Evolutionary conservation across 2,113 vertebrate genomes (phyloP).

Genomic region (Anthoscopus minutus): DNA sequence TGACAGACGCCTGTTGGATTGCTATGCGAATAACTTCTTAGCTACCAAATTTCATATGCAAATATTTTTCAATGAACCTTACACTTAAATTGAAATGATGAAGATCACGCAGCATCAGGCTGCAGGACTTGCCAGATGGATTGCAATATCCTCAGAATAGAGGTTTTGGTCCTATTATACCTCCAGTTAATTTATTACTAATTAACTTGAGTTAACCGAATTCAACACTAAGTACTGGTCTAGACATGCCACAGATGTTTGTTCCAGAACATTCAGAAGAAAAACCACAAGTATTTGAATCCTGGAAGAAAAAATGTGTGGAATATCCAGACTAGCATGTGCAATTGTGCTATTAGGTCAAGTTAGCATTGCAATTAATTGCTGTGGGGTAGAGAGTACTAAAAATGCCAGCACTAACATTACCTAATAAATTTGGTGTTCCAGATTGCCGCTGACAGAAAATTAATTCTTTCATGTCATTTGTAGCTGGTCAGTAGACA

Average conservation of each 20-base stretch:
- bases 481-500: neutral
- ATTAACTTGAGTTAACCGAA: conserved; percentile 52
- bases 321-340: conserved; percentile 22
- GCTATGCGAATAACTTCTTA: neutral
- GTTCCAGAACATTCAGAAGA: conserved; percentile 41
- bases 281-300: conserved; percentile 49
- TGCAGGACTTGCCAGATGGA: neutral
- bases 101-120: fast-evolving
- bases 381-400: neutral
- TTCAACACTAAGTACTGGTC: conserved; percentile 18
- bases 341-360: conserved; percentile 31
- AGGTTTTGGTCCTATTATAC: conserved; percentile 8
- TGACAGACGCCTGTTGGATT: neutral
- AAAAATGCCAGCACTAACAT: neutral
- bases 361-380: neutral
- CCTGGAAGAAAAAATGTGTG: conserved; percentile 4
- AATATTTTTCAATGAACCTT: neutral
- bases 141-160: neutral
- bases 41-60: neutral
- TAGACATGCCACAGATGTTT: conserved; percentile 55
- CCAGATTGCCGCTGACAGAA: neutral
- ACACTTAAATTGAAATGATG: neutral
- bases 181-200: conserved; percentile 52
- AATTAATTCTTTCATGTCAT: neutral
- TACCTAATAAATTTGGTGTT: conserved; percentile 9